phyloP scores from a whole-genome alignment of 2,113 vertebrate genomes.

The Leptosomus discolor region DNA sequence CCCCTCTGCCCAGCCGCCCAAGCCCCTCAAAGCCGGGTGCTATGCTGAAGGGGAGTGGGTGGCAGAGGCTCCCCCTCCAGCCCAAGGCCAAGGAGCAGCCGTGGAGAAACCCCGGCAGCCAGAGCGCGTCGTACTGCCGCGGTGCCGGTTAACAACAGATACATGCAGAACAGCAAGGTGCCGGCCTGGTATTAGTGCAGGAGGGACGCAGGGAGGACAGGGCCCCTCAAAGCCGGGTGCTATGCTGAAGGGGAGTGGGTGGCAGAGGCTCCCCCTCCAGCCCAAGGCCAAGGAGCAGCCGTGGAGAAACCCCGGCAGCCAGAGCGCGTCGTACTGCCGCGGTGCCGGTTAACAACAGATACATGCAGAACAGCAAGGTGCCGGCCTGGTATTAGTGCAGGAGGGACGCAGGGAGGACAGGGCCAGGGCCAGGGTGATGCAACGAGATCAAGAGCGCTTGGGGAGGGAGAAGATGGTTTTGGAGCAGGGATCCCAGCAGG shows the following conservation, averaged over 20 bases:
- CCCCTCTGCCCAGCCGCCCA: background rate
- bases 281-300: background rate
- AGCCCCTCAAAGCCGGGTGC: background rate
- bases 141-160: background rate
- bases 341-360: background rate
- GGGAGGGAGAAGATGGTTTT: background rate
- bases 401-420: fast-evolving
- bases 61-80: background rate
- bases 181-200: conserved; percentile 43
- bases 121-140: background rate
- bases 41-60: background rate
- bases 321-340: background rate
- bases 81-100: background rate
- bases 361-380: conserved; percentile 69
- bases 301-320: background rate
- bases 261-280: background rate
- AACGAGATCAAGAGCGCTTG: background rate
- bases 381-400: conserved; percentile 43
- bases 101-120: background rate
- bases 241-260: background rate
- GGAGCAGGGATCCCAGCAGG: conserved; percentile 20
- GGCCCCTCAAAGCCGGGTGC: background rate
- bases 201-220: background rate
- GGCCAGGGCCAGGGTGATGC: background rate
- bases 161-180: conserved; percentile 69